Evolutionary conservation across 2,888 invertebrate genomes (phyloP), one percentile per base, ranked within the genome.

Genomic region (Heteropelma amictum): DNA sequence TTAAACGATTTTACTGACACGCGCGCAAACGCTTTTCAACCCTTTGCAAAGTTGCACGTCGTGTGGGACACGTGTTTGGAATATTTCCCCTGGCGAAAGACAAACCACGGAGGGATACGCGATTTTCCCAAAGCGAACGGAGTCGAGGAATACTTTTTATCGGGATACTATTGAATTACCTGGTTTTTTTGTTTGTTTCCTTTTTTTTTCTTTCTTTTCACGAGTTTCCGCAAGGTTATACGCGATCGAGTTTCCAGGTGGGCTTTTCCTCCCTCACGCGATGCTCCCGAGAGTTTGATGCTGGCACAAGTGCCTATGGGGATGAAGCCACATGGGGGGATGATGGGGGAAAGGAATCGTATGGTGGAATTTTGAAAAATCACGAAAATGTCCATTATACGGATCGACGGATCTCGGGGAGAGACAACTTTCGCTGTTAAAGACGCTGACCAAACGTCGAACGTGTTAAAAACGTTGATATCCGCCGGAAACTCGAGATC

Each of bases 201-300:
- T 35, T 12, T 4, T 54, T 53, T 33, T 21, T 23, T 12, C 8
- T 21, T 38, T 38, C 12, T 1, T 47, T 35, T 47, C 10, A 47
- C 21, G 21, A 12, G 19, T 42, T 12, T n/a, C 26, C 42, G 19
- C 19, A 30, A 17, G 14, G n/a, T 5, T 8, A n/a, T 19, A n/a
- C 17, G 19, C 38, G 33, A 12, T n/a, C 19, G 14, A 17, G 28
- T 28, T 23, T 14, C 17, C 17, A 30, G 17, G 60, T 30, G 45
- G 17, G 30, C 30, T 45, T 65, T 42, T 53, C n/a, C 53, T 53
- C 28, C 12, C 40, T 19, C 42, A 54, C 42, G 54, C 33, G 47
- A 54, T 58, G 42, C 33, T 64, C 58, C 49, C 72, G 74, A 70
- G 74, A 75, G 74, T 75, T 75, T 42, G 70, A 75, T 75, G 74